These are phyloP conservation scores for Asarcornis scutulata DNA, from an alignment of 2,113 vertebrate genomes.

Conservation along the genomic window DNA sequence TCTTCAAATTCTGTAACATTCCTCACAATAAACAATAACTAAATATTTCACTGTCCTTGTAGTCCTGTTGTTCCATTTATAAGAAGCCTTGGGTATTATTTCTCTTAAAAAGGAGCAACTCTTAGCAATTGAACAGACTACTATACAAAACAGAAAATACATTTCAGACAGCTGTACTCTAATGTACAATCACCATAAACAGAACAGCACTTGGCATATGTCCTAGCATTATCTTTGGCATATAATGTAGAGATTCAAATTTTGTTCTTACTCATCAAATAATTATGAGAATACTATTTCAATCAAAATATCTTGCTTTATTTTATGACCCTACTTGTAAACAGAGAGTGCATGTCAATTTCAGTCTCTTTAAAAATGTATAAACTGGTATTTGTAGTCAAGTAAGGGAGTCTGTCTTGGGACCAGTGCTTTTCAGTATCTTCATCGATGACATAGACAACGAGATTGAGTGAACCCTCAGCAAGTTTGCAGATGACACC, in stretches of 20 bases:
- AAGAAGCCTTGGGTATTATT: not conserved
- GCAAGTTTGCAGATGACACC: no score
- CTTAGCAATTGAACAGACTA: not conserved
- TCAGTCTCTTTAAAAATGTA: not conserved
- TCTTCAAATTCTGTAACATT: constrained; percentile 8
- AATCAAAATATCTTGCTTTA: not conserved
- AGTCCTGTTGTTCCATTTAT: constrained; percentile 7
- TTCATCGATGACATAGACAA: no score
- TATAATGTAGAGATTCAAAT: not conserved
- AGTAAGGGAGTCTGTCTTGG: no score
- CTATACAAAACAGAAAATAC: not conserved
- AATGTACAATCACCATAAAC: not conserved
- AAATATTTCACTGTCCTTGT: constrained; percentile 38
- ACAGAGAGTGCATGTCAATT: not conserved
- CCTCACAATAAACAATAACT: constrained; percentile 6
- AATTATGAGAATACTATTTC: not conserved
- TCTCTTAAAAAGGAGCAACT: not conserved
- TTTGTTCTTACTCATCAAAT: not conserved
- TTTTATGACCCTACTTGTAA: not conserved
- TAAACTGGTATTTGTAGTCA: not conserved
- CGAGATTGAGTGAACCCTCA: no score
- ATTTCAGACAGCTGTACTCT: not conserved
- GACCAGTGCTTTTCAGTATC: no score
- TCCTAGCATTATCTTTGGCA: not conserved
- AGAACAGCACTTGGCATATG: not conserved